phyloP scores from a whole-genome alignment of 2,888 invertebrate genomes.

The Lasius fuliginosus region DNA sequence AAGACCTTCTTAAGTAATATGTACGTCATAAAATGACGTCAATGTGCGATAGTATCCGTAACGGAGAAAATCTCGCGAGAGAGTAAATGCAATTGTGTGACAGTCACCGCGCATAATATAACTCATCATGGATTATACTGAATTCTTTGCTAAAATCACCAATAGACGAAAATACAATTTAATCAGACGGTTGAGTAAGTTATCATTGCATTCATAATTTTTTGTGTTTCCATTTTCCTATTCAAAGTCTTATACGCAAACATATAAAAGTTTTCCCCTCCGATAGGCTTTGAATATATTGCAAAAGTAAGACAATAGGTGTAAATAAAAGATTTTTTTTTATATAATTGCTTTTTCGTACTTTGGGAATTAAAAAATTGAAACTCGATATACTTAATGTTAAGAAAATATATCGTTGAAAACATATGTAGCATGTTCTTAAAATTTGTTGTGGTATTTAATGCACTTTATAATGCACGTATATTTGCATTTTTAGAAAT shows the following conservation, averaged over 20 bases:
- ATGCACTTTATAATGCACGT: neutral
- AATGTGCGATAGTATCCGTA: neutral
- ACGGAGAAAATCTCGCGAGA: neutral
- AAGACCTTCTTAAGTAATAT: neutral
- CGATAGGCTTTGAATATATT: too few relatives aligned
- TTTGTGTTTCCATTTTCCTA: neutral
- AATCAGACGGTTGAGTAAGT: conserved; percentile 87
- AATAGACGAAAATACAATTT: conserved; percentile 85
- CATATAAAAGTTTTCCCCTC: neutral
- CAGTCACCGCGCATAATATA: neutral
- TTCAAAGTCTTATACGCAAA: neutral
- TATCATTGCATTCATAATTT: neutral
- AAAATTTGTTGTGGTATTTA: neutral
- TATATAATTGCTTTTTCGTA: neutral
- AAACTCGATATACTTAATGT: neutral
- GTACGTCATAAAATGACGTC: neutral
- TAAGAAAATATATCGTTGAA: neutral
- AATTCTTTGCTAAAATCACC: conserved; percentile 86
- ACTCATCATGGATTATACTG: conserved; percentile 84
- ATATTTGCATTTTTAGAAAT: neutral
- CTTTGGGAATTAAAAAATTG: neutral
- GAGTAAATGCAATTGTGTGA: neutral
- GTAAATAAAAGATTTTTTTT: neutral
- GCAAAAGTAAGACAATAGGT: too few relatives aligned
- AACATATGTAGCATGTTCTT: neutral